Evolutionary conservation across 2,113 vertebrate species (phyloP).

Genomic region (Triplophysa dalaica): DNA sequence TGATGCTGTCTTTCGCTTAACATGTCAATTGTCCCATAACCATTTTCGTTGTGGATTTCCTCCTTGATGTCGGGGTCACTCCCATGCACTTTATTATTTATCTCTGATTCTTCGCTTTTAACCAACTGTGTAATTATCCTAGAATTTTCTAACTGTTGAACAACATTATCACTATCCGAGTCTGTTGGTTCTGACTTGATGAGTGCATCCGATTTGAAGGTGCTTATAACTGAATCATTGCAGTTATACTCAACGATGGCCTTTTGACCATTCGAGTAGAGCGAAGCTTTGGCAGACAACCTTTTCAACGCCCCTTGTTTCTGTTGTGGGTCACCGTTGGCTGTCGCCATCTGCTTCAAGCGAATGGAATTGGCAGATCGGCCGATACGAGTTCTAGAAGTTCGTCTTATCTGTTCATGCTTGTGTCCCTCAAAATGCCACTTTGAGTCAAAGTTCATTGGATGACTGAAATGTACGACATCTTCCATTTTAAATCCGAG

Average conservation of each 20-base stretch:
- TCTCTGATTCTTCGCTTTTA: constrained; percentile 8
- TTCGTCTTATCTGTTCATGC: constrained; percentile 71
- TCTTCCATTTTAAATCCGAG: constrained; percentile 96
- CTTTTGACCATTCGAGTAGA: constrained; percentile 56
- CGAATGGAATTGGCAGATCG: constrained; percentile 66
- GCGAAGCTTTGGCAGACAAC: constrained; percentile 42
- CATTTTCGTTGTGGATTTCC: constrained; percentile 74
- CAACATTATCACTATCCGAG: constrained; percentile 70
- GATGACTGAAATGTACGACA: constrained; percentile 83
- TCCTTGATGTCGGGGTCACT: constrained; percentile 81
- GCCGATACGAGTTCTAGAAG: constrained; percentile 79
- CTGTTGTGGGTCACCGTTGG: constrained; percentile 54
- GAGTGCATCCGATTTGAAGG: constrained; percentile 62
- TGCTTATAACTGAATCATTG: constrained; percentile 68
- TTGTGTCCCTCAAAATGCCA: constrained; percentile 78
- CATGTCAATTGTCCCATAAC: constrained; percentile 75
- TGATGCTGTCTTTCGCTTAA: constrained; percentile 78
- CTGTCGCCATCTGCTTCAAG: constrained; percentile 54
- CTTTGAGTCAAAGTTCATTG: constrained; percentile 80
- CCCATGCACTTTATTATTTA: constrained; percentile 58
- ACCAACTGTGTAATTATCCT: constrained; percentile 1
- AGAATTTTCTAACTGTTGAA: constrained; percentile 48
- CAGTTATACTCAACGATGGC: constrained; percentile 55
- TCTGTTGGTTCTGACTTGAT: constrained; percentile 71
- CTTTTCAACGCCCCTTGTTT: constrained; percentile 29